A percentile compares a stretch with the other conserved stretches of the same genome.
phyloP scores from a whole-genome alignment of 2,797 vertebrate species.

The Squalus acanthias region DNA sequence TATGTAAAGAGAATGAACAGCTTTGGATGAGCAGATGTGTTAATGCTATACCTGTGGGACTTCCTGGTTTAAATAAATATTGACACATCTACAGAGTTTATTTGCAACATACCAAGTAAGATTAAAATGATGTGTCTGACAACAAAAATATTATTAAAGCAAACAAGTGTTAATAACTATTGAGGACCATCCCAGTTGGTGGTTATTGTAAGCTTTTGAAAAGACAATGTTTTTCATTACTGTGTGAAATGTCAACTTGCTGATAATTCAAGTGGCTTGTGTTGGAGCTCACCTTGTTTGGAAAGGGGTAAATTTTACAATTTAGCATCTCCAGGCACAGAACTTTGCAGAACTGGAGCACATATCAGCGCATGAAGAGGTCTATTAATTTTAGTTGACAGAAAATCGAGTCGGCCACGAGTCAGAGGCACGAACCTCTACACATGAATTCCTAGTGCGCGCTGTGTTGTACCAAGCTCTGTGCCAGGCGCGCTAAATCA shows the following conservation, averaged over 20 bases:
- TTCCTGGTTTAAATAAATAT: conserved; percentile 14
- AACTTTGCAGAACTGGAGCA: neutral
- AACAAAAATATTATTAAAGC: neutral
- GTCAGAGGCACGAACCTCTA: neutral
- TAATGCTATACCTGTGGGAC: neutral
- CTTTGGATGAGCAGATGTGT: neutral
- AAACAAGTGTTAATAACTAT: neutral
- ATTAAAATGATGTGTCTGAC: neutral
- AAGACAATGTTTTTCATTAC: neutral
- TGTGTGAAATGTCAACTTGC: neutral
- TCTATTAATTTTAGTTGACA: neutral
- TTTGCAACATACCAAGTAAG: neutral
- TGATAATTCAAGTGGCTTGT: neutral
- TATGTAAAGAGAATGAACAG: neutral
- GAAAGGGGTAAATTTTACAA: neutral
- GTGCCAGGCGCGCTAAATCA: neutral
- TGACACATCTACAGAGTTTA: neutral
- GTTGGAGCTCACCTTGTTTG: neutral
- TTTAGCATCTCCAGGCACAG: neutral
- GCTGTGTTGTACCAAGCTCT: neutral
- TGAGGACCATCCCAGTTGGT: neutral
- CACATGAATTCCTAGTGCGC: neutral
- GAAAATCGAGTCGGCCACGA: neutral
- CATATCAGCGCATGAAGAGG: neutral
- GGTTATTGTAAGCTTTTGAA: neutral